A percentile compares a stretch with the other conserved stretches of the same genome.
Conservation (phyloP, 2,113 vertebrate species). For the Catharus minimus region DNA sequence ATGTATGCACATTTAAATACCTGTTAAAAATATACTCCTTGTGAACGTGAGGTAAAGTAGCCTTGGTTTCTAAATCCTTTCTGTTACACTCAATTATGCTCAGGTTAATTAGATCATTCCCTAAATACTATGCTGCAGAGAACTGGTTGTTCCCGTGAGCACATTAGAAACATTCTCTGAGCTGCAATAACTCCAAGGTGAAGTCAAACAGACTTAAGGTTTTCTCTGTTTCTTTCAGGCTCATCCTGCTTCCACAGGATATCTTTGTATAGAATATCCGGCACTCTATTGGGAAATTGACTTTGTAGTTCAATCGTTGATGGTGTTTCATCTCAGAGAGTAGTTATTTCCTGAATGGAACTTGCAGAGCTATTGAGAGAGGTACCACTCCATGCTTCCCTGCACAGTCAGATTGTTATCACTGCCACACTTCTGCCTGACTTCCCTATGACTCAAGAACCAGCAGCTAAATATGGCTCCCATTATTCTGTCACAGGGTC, state of each 20-base stretch:
- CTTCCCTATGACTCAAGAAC: neutral
- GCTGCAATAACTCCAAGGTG: neutral
- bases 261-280: constrained; percentile 27
- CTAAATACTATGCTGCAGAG: neutral
- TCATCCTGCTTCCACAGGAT: constrained; percentile 48
- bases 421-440: neutral
- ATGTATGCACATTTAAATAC: accelerated
- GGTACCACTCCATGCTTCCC: neutral
- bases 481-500: neutral
- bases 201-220: neutral
- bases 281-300: neutral
- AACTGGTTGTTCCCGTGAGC: neutral
- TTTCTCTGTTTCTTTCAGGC: neutral
- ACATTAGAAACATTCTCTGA: neutral
- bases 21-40: neutral
- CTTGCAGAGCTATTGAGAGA: neutral
- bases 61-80: neutral
- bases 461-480: neutral
- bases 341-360: constrained; percentile 30
- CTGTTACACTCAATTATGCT: neutral
- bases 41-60: neutral
- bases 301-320: neutral
- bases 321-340: neutral
- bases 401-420: neutral
- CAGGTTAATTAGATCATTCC: neutral